Conservation (phyloP, 2,113 vertebrate species). For the Pantherophis guttatus region DNA sequence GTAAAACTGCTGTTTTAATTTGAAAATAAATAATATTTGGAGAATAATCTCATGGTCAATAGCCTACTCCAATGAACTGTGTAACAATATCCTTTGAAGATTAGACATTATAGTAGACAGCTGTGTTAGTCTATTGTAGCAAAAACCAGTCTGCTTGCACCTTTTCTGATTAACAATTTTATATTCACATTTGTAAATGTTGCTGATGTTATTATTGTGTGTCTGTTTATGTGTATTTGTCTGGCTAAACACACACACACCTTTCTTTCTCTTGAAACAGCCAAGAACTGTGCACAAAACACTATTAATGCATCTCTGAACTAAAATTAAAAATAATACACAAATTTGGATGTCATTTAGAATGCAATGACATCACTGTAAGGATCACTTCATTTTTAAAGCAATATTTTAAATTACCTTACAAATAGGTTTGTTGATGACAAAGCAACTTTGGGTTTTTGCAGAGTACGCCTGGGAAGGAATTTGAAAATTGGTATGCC, state of each 20-base stretch:
- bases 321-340: neutral
- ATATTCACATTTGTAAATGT: neutral
- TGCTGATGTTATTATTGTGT: neutral
- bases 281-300: neutral
- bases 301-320: neutral
- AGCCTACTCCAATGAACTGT: neutral
- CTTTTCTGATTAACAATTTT: neutral
- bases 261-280: neutral
- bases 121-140: neutral
- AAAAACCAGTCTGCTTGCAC: neutral
- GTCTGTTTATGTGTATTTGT: neutral
- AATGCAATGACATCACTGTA: neutral
- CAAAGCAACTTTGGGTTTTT: neutral
- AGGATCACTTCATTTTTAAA: neutral
- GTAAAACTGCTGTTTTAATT: neutral
- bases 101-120: neutral
- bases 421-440: neutral
- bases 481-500: neutral
- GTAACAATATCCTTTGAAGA: neutral
- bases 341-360: neutral
- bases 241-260: neutral
- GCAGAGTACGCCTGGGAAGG: neutral
- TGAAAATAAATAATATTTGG: neutral
- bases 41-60: neutral
- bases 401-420: neutral